phyloP scores from a whole-genome alignment of 2,888 invertebrate genomes.

The Oxystoma pomonae region DNA sequence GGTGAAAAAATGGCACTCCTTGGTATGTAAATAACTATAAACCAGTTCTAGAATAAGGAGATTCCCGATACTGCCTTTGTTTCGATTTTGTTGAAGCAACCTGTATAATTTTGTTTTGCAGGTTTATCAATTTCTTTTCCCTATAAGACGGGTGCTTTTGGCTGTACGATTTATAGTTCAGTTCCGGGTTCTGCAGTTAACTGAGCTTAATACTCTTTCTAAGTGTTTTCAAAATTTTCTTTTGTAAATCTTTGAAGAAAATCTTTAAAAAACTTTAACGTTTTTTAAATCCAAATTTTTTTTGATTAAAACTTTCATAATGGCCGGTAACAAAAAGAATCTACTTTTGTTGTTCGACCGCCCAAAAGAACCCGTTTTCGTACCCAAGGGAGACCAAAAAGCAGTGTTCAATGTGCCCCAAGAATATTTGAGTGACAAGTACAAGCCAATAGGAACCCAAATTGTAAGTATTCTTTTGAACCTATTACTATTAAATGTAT shows the following conservation, averaged over 20 bases:
- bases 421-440: slow-evolving; percentile 22
- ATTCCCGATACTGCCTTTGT: too few species aligned
- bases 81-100: too few species aligned
- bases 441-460: slow-evolving; percentile 52
- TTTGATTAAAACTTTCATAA: slow-evolving; percentile 3
- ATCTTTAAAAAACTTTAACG: background rate
- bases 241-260: background rate
- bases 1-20: too few species aligned
- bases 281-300: background rate
- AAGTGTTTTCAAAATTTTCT: background rate
- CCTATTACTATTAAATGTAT: too few species aligned
- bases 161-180: background rate
- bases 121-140: background rate
- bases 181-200: background rate
- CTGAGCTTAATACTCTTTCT: background rate
- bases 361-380: slow-evolving; percentile 72
- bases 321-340: slow-evolving; percentile 42
- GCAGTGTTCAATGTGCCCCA: slow-evolving; percentile 55
- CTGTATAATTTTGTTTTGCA: background rate
- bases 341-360: slow-evolving; percentile 68
- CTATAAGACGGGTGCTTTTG: background rate
- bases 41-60: too few species aligned
- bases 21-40: too few species aligned
- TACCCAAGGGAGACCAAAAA: slow-evolving; percentile 67
- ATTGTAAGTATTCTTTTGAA: slow-evolving; percentile 44